phyloP scores from a whole-genome alignment of 2,888 invertebrate genomes.

The Chesias legatella region DNA sequence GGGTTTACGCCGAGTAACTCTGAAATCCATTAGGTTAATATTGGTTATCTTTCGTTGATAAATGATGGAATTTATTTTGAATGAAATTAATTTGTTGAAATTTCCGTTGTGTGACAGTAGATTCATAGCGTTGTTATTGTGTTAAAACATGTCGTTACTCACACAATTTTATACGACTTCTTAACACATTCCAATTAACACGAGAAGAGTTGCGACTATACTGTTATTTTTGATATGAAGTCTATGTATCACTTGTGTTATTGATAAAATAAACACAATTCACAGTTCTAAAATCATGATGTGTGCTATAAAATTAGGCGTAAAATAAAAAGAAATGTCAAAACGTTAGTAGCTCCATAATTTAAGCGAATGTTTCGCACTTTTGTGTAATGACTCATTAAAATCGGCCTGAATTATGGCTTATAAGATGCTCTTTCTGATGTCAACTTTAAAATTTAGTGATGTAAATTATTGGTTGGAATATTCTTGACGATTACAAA shows the following conservation, averaged over 20 bases:
- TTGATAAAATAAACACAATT: conserved; percentile 19
- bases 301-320: conserved; percentile 28
- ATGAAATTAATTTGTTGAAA: conserved; percentile 50
- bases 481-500: conserved; percentile 72
- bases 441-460: conserved; percentile 79
- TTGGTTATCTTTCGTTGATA: conserved; percentile 63
- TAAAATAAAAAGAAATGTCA: conserved; percentile 30
- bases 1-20: conserved; percentile 64
- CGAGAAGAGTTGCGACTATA: too few relatives aligned
- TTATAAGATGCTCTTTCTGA: conserved; percentile 76
- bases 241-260: conserved; percentile 15
- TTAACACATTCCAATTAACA: too few relatives aligned
- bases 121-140: conserved; percentile 12
- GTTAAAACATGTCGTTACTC: conserved; percentile 4
- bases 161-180: too few relatives aligned
- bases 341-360: conserved; percentile 34
- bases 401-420: conserved; percentile 63
- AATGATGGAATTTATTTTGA: conserved; percentile 42
- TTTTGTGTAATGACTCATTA: conserved; percentile 50
- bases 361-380: conserved; percentile 32
- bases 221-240: neutral
- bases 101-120: conserved; percentile 28
- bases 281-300: conserved; percentile 24
- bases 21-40: conserved; percentile 70
- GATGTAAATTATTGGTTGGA: conserved; percentile 67